Conservation (phyloP, 2,888 invertebrate species). For the Luperina testacea region DNA sequence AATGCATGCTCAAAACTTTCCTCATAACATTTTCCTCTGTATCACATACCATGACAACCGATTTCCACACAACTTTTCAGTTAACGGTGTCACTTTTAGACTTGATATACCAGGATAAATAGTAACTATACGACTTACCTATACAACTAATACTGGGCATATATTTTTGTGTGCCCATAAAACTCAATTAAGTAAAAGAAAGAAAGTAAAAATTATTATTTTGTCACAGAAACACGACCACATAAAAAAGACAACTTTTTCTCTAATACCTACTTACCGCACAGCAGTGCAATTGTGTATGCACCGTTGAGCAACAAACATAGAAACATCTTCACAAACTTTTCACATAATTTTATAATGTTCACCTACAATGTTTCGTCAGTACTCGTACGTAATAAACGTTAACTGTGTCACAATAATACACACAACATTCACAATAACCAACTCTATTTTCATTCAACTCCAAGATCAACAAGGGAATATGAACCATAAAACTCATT, state of each 20-base stretch:
- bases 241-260: neutral
- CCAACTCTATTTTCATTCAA: slow-evolving; percentile 26
- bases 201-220: neutral
- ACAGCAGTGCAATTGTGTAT: neutral
- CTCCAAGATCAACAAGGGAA: slow-evolving; percentile 34
- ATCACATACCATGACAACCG: too few relatives aligned
- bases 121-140: neutral
- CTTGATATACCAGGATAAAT: neutral
- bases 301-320: neutral
- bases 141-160: neutral
- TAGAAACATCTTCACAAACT: neutral
- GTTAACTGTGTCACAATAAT: neutral
- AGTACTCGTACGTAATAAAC: neutral
- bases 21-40: too few relatives aligned
- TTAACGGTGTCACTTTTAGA: too few relatives aligned
- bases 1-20: too few relatives aligned
- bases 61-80: too few relatives aligned
- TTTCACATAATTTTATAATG: too few relatives aligned
- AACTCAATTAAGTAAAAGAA: neutral
- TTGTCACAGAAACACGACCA: neutral
- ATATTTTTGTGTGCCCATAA: neutral
- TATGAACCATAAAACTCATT: slow-evolving; percentile 30
- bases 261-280: neutral
- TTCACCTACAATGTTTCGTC: neutral
- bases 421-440: neutral